Evolutionary conservation across 2,797 vertebrate genomes (phyloP), one percentile per base, ranked within the genome.

Genomic region (Liasis olivaceus): DNA sequence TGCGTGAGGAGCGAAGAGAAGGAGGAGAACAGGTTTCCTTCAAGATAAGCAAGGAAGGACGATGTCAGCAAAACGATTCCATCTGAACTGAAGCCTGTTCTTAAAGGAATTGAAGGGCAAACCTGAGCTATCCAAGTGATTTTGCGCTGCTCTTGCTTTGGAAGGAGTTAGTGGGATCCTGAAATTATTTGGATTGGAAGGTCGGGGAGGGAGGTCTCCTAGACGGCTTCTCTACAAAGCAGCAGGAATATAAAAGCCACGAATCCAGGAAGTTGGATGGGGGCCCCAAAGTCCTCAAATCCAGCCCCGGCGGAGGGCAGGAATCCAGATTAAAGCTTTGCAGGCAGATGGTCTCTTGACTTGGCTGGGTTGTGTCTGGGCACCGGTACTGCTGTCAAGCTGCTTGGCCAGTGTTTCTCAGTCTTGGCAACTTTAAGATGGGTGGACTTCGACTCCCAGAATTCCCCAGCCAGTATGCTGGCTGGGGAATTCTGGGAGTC

Each of bases 1-100:
- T 47, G 6, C 1, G 5, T 22, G 20, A 42, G 42, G 42, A 15
- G 56, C 1, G 12, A 5, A 13, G 7, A 9, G 26, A 2, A 0
- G 7, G 4, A 22, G 36, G 24, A 22, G 17, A 47, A n/a, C n/a
- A 2, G 1, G 54, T 51, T 87, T 64, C 87, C 22, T 20, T n/a
- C 87, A 63, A n/a, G 26, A 31, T 17, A 89, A 63, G 47, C 42
- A 7, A 4, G 14, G 3, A 4, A 26, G 3, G 28, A 62, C n/a
- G 11, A 54, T 3, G 24, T 92, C 42, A 20, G 91, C 91, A 4
- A 36, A 24, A 81, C 3, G 2, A 1, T 26, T 81, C 22, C 11
- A 1, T 6, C 1, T 60, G 26, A 26, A 5, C 4, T 1, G 42
- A 9, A 36, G 20, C 8, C 13, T 13, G 15, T 59, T 17, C 54